These are phyloP conservation scores for Eurytoma adleriae DNA, from an alignment of 2,888 invertebrate species.

Conservation along the genomic window DNA sequence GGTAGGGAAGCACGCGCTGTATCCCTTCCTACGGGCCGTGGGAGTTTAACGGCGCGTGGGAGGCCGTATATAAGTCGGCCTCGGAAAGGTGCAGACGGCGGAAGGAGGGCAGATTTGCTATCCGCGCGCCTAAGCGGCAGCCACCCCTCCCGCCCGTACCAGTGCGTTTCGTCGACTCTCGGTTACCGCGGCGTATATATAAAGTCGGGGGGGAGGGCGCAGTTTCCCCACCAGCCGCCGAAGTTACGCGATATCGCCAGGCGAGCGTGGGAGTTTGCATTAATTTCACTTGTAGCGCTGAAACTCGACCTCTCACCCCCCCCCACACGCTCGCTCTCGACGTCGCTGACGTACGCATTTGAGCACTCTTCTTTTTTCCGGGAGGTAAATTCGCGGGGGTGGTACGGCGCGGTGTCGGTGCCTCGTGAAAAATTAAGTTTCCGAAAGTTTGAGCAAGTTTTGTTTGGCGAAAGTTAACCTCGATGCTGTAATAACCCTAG, in stretches of 20 bases:
- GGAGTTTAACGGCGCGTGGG: slow-evolving; percentile 1
- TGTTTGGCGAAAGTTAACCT: no score
- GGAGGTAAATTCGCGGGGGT: no score
- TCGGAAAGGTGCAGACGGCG: slow-evolving; percentile 21
- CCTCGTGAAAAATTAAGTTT: no score
- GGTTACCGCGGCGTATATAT: background rate
- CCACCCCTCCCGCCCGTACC: background rate
- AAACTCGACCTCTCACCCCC: no score
- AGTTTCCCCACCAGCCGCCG: background rate
- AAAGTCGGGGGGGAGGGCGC: background rate
- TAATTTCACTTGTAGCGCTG: background rate
- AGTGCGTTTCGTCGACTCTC: background rate
- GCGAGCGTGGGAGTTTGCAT: slow-evolving; percentile 1
- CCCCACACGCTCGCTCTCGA: no score
- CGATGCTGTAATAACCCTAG: no score
- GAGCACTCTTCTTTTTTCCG: no score
- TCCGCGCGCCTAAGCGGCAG: slow-evolving; percentile 20
- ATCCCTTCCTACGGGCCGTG: background rate
- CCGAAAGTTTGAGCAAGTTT: no score
- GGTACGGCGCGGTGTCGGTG: no score
- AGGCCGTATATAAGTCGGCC: background rate
- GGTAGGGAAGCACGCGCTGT: background rate
- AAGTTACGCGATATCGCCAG: background rate
- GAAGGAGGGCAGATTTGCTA: slow-evolving; percentile 10
- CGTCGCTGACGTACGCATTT: no score